phyloP scores from a whole-genome alignment of 2,888 invertebrate genomes.

The Leptinotarsa juncta region DNA sequence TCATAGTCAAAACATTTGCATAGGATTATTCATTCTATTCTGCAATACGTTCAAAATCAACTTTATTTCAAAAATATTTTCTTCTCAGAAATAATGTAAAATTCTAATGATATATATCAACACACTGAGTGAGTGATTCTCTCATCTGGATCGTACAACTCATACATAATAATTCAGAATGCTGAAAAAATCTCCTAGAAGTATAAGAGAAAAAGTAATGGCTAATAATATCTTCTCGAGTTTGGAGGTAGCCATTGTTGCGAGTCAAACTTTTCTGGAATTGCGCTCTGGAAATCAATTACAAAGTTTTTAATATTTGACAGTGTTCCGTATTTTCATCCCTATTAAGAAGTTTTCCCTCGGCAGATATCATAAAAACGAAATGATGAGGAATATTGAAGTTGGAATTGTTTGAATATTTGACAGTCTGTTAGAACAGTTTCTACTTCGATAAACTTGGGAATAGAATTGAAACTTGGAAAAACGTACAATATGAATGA shows the following conservation, averaged over 20 bases:
- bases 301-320: constrained; percentile 49
- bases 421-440: constrained; percentile 23
- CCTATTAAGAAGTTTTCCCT: constrained; percentile 46
- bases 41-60: no score
- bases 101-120: no score
- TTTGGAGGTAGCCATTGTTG: constrained; percentile 32
- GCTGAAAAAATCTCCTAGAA: neutral
- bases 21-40: no score
- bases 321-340: constrained; percentile 47
- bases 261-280: constrained; percentile 35
- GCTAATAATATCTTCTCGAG: constrained; percentile 24
- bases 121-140: no score
- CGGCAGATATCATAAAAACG: constrained; percentile 43
- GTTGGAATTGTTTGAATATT: constrained; percentile 40
- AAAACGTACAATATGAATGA: constrained; percentile 3
- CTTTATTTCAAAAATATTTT: no score
- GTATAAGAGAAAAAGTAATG: constrained; percentile 16
- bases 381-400: constrained; percentile 44
- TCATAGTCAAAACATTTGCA: no score
- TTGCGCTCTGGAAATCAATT: constrained; percentile 46
- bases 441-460: constrained; percentile 11
- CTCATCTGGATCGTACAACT: neutral
- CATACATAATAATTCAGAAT: neutral
- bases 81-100: no score
- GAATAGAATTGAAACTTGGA: neutral